Conservation (phyloP, 2,888 invertebrate genomes). For the Aplocera efformata region DNA sequence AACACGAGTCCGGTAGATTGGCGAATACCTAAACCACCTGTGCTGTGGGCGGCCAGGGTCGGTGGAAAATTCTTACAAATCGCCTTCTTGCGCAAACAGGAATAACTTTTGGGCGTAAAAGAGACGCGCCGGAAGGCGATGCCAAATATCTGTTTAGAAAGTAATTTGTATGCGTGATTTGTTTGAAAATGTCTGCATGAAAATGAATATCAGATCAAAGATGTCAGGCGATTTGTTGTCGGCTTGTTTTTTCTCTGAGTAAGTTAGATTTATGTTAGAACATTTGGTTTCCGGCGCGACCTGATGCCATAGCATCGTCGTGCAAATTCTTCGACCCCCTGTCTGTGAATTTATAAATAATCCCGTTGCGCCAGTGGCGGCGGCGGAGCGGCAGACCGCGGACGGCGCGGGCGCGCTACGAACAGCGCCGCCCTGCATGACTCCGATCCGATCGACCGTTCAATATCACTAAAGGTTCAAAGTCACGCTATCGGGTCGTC, state of each 20-base stretch:
- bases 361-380: constrained; percentile 77
- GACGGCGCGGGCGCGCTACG: constrained; percentile 79
- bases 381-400: constrained; percentile 75
- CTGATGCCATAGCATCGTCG: constrained; percentile 65
- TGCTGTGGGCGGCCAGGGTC: constrained; percentile 67
- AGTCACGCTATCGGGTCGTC: constrained; percentile 15
- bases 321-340: constrained; percentile 79
- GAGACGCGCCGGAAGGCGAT: constrained; percentile 27
- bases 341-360: constrained; percentile 80
- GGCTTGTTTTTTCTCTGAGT: neutral
- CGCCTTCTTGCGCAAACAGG: constrained; percentile 41
- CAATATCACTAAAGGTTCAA: constrained; percentile 18
- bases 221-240: too few relatives aligned
- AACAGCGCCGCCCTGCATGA: constrained; percentile 56
- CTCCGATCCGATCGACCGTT: constrained; percentile 44
- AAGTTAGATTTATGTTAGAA: constrained; percentile 7
- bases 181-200: neutral
- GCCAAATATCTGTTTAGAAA: too few relatives aligned
- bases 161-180: constrained; percentile 3
- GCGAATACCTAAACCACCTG: constrained; percentile 63
- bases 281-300: constrained; percentile 58
- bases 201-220: too few relatives aligned
- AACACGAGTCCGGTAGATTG: constrained; percentile 43
- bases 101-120: constrained; percentile 31
- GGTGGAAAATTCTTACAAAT: constrained; percentile 45